Base-by-base conservation (phyloP, 2,797 vertebrate species). In the Podarcis siculus region DNA sequence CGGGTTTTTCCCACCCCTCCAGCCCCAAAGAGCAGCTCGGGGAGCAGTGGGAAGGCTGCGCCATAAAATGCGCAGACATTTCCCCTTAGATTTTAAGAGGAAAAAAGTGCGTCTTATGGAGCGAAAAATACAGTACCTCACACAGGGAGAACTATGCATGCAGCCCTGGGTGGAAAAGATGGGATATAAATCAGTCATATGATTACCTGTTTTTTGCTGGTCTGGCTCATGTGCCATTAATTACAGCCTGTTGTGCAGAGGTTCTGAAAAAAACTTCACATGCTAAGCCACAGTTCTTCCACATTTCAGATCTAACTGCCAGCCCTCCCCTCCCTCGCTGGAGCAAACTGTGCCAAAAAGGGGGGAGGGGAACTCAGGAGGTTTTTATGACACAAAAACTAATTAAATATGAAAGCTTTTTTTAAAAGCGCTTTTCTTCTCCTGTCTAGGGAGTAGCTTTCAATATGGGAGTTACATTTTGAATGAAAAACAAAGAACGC, bases 371-470 rank as follows among this genome's bases (percentile, higher is more conserved):
- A 64, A 64, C 5, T 25, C 10, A 1, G 1, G 13, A 55, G 61
- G 67, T 78, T 37, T 83, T 78, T 25, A 71, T 49, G 81, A 72
- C 82, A 79, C 64, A 39, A 71, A n/a, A 88, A 79, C 25, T 79
- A 83, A 88, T 83, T 39, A 88, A 55, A 78, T 21, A 25, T 4
- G n/a, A 72, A 79, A 27, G 23, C 5, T 58, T 79, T 69, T 64
- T 19, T 19, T 19, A 27, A 58, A 72, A 77, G 79, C 37, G 21
- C 15, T 19, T 39, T 71, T 49, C 17, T 66, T 27, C n/a, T 25
- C 61, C 10, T 12, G n/a, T 55, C 76, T 30, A 37, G 55, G 32
- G 88, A 69, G 39, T 37, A 69, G 42, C 19, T 85, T 67, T 75
- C 49, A 55, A 55, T 15, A 55, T 55, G 49, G 23, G 71, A 49